These are phyloP conservation scores for Mormyrus proboscirostris DNA, from an alignment of 2,797 vertebrate genomes.

Conservation along the genomic window DNA sequence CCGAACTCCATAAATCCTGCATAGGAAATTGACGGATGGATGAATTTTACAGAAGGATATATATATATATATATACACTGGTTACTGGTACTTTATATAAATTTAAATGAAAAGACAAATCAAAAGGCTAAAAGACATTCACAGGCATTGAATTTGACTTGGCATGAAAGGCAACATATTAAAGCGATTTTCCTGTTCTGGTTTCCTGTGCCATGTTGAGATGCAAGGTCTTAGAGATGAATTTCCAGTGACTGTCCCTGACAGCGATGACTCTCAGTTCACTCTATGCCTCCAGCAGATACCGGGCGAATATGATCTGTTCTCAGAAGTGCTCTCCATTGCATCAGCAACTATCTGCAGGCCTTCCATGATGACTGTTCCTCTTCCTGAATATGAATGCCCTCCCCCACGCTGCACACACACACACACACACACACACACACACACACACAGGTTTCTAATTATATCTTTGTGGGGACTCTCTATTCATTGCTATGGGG, in stretches of 20 bases:
- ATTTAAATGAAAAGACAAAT: background rate
- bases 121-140: background rate
- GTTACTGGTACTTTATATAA: background rate
- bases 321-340: constrained; percentile 4
- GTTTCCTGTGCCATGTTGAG: background rate
- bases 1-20: background rate
- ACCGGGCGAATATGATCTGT: background rate
- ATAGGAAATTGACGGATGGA: background rate
- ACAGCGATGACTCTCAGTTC: background rate
- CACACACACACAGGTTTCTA: background rate
- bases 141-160: background rate
- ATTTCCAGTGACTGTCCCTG: background rate
- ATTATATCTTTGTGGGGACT: background rate
- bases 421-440: background rate
- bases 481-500: background rate
- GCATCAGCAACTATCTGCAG: background rate
- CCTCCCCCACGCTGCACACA: background rate
- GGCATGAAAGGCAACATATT: background rate
- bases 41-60: background rate
- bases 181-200: background rate
- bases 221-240: background rate
- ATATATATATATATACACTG: background rate
- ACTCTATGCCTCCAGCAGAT: background rate
- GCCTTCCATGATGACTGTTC: background rate
- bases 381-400: constrained; percentile 16